These are phyloP conservation scores for Xylophagus ater DNA, from an alignment of 2,888 invertebrate species.

Conservation along the genomic window DNA sequence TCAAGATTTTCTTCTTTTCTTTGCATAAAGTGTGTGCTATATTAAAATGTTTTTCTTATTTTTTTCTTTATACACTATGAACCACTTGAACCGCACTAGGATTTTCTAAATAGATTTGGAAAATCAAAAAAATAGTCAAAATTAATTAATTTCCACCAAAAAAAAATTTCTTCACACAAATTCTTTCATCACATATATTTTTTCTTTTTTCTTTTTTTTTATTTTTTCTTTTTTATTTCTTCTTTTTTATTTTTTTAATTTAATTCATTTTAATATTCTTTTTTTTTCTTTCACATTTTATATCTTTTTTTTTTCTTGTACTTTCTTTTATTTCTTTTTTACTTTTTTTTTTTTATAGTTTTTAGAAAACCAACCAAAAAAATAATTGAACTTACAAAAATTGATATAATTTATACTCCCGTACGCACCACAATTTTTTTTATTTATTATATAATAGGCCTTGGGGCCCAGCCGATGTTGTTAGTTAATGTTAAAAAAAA, in stretches of 20 bases:
- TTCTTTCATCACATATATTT: not conserved
- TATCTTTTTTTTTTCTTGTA: too few species aligned
- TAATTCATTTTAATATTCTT: too few species aligned
- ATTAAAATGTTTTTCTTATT: too few species aligned
- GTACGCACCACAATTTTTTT: constrained; percentile 10
- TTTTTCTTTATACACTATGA: too few species aligned
- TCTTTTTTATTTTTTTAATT: not conserved
- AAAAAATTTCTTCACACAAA: not conserved
- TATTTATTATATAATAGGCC: constrained; percentile 19
- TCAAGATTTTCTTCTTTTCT: too few species aligned
- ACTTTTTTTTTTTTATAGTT: constrained; percentile 1
- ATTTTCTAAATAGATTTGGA: too few species aligned
- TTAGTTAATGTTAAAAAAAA: too few species aligned
- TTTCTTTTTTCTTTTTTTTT: not conserved
- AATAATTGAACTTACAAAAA: constrained; percentile 19
- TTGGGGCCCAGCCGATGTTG: constrained; percentile 20
- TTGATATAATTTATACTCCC: constrained; percentile 11
- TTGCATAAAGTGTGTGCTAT: too few species aligned
- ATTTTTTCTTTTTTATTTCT: not conserved
- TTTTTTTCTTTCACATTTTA: too few species aligned
- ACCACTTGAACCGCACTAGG: too few species aligned
- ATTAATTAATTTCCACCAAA: not conserved
- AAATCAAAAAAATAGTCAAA: too few species aligned
- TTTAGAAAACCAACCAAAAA: too few species aligned
- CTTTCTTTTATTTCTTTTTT: not conserved